Percentiles rank a stretch among this genome's conserved stretches.
These are phyloP conservation scores for Diadema setosum DNA, from an alignment of 35 echinoderm and acorn worm species.

Conservation along the genomic window DNA sequence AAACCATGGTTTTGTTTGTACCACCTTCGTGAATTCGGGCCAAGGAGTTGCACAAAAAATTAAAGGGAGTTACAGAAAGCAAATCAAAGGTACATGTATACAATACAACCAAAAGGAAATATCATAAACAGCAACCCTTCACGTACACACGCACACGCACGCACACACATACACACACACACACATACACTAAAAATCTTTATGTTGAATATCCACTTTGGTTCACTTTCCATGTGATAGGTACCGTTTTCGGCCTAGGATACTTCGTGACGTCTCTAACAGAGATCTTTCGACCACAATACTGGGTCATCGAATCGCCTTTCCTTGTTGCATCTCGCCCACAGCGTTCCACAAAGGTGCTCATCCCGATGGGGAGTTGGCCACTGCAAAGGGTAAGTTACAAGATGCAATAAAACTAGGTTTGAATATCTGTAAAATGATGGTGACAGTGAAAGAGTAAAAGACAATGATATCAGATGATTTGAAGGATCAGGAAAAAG, in stretches of 20 bases:
- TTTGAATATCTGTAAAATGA: no score
- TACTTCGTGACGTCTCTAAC: constrained; percentile 73
- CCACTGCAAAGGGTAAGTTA: constrained; percentile 82
- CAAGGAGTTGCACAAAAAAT: no score
- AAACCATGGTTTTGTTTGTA: no score
- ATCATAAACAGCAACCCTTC: neutral
- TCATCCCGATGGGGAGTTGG: constrained; percentile 71
- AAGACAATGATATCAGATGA: no score
- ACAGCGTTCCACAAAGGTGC: constrained; percentile 52
- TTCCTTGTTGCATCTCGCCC: constrained; percentile 71
- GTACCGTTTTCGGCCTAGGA: constrained; percentile 57
- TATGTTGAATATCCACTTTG: no score
- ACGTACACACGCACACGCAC: neutral
- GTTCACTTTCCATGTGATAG: no score
- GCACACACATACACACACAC: neutral
- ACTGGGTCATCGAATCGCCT: constrained; percentile 43
- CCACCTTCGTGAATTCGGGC: no score
- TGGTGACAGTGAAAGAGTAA: no score
- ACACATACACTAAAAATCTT: no score
- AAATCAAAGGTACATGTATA: neutral
- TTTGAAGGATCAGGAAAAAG: no score
- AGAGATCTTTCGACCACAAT: constrained; percentile 69
- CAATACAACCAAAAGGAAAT: neutral
- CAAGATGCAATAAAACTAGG: no score
- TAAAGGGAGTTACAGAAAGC: neutral